Percentiles rank a stretch among this genome's conserved stretches.
Conservation (phyloP, 2,888 invertebrate species). For the Calameuta pallipes region DNA sequence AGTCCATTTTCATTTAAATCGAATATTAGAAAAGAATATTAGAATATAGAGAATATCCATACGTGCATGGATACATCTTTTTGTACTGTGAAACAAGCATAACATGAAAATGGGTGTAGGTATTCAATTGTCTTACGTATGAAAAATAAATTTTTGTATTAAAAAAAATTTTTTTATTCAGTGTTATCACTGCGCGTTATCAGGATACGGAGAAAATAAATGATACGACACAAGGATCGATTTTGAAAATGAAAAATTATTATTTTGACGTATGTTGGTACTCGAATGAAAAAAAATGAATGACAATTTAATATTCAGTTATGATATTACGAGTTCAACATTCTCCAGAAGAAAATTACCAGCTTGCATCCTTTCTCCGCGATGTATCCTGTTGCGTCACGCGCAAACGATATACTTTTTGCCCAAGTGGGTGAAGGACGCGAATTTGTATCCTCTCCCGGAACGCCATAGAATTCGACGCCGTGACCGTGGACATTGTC, state of each 20-base stretch:
- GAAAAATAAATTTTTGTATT: too few species aligned
- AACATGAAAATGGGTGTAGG: too few species aligned
- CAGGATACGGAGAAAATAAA: too few species aligned
- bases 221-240: too few species aligned
- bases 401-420: constrained; percentile 45
- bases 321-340: neutral
- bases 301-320: neutral
- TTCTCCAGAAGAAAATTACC: constrained; percentile 17
- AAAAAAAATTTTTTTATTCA: neutral
- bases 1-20: neutral
- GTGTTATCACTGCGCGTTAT: neutral
- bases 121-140: neutral
- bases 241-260: neutral
- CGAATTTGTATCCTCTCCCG: neutral
- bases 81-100: too few species aligned
- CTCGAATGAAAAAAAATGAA: neutral
- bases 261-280: neutral
- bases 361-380: constrained; percentile 38
- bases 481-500: neutral
- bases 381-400: constrained; percentile 45
- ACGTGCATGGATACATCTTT: neutral
- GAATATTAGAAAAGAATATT: neutral
- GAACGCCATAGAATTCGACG: neutral
- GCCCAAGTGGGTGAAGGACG: constrained; percentile 57
- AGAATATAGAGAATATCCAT: neutral